A percentile compares a stretch with the other conserved stretches of the same genome.
Conservation (phyloP, 2,888 invertebrate species). For the Chrysopilus asiliformis region DNA sequence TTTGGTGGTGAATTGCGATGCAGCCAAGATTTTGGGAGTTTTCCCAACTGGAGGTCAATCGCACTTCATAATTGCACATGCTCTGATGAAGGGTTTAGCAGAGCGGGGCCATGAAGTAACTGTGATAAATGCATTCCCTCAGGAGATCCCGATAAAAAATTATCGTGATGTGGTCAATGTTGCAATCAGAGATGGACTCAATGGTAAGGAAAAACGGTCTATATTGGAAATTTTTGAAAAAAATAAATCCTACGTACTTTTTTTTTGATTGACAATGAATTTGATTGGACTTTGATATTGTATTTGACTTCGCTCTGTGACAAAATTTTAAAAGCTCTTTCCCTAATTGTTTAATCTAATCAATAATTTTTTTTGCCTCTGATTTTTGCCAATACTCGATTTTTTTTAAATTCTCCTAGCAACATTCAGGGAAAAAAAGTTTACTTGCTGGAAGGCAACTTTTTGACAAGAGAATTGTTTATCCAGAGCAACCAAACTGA, state of each 20-base stretch:
- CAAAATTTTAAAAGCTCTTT: too few species aligned
- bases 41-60: constrained; percentile 19
- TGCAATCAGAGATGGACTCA: background rate
- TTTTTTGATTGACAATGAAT: background rate
- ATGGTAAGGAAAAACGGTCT: too few species aligned
- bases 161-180: constrained; percentile 2
- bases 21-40: constrained; percentile 6
- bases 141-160: constrained; percentile 6
- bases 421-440: too few species aligned
- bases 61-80: constrained; percentile 25
- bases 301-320: background rate
- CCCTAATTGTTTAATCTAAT: too few species aligned
- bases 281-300: background rate
- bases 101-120: constrained; percentile 28
- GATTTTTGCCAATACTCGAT: too few species aligned
- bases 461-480: too few species aligned
- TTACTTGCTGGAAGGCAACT: too few species aligned
- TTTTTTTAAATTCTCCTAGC: too few species aligned
- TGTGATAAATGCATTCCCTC: constrained; percentile 19
- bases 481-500: too few species aligned
- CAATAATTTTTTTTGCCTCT: too few species aligned
- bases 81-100: constrained; percentile 23
- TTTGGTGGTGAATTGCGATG: too few species aligned
- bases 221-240: too few species aligned
- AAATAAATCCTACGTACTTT: background rate